Evolutionary conservation across 2,113 vertebrate species (phyloP).

Genomic region (Eubucco bourcierii): DNA sequence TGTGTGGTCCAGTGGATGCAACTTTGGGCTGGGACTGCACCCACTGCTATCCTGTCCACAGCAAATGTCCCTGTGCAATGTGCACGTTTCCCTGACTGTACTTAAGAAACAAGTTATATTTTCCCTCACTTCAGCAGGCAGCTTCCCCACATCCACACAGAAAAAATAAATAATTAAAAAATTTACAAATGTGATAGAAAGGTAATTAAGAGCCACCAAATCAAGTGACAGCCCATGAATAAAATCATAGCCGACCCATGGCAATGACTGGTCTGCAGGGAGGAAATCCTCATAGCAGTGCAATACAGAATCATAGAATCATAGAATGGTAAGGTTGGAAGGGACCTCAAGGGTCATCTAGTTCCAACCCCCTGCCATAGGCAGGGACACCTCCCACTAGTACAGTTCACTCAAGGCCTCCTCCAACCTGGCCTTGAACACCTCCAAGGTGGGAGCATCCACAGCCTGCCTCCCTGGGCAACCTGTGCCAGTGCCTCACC

Average conservation of each 20-base stretch:
- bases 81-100: not conserved
- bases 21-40: not conserved
- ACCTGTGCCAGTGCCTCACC: too few species aligned
- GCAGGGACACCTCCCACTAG: too few species aligned
- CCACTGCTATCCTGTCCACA: not conserved
- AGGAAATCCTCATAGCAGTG: rapidly evolving
- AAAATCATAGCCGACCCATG: rapidly evolving
- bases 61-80: not conserved
- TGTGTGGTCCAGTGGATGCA: slow-evolving; percentile 2
- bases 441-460: too few species aligned
- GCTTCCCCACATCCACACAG: rapidly evolving
- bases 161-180: not conserved
- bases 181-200: not conserved
- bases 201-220: not conserved
- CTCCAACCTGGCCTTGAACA: too few species aligned
- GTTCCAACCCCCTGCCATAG: too few species aligned
- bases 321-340: too few species aligned
- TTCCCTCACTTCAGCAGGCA: not conserved
- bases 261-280: not conserved
- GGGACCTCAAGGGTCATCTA: too few species aligned
- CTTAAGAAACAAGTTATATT: not conserved
- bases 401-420: too few species aligned
- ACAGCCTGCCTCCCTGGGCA: too few species aligned
- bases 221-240: not conserved
- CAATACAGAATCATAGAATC: too few species aligned